Conservation (phyloP, 2,113 vertebrate species). For the Orcinus orca region DNA sequence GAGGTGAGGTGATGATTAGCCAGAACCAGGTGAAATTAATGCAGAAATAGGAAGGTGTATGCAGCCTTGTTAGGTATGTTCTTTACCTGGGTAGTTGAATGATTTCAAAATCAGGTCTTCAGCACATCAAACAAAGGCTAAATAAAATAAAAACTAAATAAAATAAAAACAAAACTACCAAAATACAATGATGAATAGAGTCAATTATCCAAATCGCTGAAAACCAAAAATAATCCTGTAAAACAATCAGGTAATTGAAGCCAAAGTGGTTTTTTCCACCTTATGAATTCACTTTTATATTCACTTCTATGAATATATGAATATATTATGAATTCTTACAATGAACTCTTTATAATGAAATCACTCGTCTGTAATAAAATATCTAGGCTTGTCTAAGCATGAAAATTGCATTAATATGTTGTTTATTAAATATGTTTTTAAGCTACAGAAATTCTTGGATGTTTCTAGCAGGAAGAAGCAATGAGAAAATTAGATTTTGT, state of each 20-base stretch:
- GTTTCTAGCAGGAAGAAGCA: slow-evolving; percentile 20
- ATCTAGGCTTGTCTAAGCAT: not conserved
- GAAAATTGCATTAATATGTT: slow-evolving; percentile 17
- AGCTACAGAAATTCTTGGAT: not conserved
- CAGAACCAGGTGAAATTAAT: not conserved
- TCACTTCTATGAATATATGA: slow-evolving; percentile 7
- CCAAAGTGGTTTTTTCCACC: not conserved
- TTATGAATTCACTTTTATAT: slow-evolving; percentile 12
- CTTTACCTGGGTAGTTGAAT: not conserved
- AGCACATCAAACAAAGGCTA: not conserved
- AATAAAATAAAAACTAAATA: slow-evolving; percentile 30
- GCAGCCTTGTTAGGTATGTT: not conserved
- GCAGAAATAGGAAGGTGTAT: not conserved
- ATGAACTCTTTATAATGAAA: slow-evolving; percentile 46
- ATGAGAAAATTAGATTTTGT: slow-evolving; percentile 44
- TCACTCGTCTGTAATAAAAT: not conserved
- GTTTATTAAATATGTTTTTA: slow-evolving; percentile 11
- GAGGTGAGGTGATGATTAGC: not conserved
- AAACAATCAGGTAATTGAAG: slow-evolving; percentile 30
- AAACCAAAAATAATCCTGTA: slow-evolving; percentile 36
- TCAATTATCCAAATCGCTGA: slow-evolving; percentile 10
- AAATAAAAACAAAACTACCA: slow-evolving; percentile 7
- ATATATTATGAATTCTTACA: not conserved
- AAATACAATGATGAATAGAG: not conserved
- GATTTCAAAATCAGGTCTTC: slow-evolving; percentile 34